phyloP scores from a whole-genome alignment of 2,888 invertebrate species.

The Tolmerus cingulatus region DNA sequence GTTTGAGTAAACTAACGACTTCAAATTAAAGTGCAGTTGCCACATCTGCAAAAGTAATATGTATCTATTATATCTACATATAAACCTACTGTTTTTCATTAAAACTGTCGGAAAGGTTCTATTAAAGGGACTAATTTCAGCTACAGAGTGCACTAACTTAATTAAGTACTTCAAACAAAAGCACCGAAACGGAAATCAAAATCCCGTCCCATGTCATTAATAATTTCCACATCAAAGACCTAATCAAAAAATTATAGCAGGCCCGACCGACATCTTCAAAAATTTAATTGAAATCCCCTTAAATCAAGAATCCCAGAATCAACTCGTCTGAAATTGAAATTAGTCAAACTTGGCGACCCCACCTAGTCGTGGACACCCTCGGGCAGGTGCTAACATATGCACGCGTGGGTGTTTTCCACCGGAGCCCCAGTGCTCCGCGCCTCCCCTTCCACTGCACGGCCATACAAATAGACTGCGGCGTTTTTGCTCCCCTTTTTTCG shows the following conservation, averaged over 20 bases:
- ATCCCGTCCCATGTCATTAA: background rate
- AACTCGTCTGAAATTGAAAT: constrained; percentile 2
- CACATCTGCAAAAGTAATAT: background rate
- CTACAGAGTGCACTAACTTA: background rate
- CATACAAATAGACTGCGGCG: constrained; percentile 19
- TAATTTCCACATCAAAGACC: background rate
- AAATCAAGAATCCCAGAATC: background rate
- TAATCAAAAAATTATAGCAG: background rate
- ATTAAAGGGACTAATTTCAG: background rate
- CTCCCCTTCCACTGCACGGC: background rate
- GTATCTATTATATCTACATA: no score
- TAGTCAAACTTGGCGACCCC: constrained; percentile 9
- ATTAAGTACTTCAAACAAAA: background rate
- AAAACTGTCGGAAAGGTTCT: background rate
- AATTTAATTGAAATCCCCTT: background rate
- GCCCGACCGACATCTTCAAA: background rate
- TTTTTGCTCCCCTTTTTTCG: background rate
- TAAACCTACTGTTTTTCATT: background rate
- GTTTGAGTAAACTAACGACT: no score
- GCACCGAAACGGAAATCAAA: background rate
- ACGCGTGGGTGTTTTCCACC: background rate
- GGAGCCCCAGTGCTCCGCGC: background rate
- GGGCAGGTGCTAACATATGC: constrained; percentile 24
- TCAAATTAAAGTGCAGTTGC: no score
- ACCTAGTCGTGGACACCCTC: background rate